Evolutionary conservation across 2,888 invertebrate species (phyloP).

Genomic region (Aleiodes leptofemur): DNA sequence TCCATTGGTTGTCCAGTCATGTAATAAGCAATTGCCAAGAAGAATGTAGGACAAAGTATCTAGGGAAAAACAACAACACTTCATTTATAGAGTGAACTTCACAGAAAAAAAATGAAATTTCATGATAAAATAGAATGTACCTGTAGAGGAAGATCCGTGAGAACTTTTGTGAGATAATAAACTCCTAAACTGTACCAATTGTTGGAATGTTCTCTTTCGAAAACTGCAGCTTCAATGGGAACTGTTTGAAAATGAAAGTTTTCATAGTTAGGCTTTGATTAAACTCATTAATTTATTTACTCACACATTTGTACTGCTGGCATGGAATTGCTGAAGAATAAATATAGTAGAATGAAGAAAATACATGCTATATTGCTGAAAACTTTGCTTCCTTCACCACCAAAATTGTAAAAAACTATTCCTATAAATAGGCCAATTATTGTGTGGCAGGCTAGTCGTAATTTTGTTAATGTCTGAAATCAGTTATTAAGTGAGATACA

Average conservation of each 20-base stretch:
- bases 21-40: slow-evolving; percentile 85
- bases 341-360: slow-evolving; percentile 80
- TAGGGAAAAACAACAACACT: slow-evolving; percentile 67
- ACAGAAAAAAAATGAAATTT: neutral
- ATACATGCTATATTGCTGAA: slow-evolving; percentile 79
- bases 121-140: slow-evolving; percentile 68
- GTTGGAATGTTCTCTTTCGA: slow-evolving; percentile 85
- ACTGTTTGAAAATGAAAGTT: slow-evolving; percentile 75
- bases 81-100: neutral
- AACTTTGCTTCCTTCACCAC: slow-evolving; percentile 77
- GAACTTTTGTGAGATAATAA: slow-evolving; percentile 85
- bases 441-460: slow-evolving; percentile 77
- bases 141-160: slow-evolving; percentile 86
- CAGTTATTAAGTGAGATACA: slow-evolving; percentile 8
- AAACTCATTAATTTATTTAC: slow-evolving; percentile 64
- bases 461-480: slow-evolving; percentile 73
- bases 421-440: slow-evolving; percentile 79
- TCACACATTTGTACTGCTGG: slow-evolving; percentile 81
- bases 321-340: slow-evolving; percentile 81
- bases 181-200: slow-evolving; percentile 86
- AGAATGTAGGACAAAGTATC: slow-evolving; percentile 85
- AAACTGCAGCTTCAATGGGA: slow-evolving; percentile 84
- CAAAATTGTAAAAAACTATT: slow-evolving; percentile 78
- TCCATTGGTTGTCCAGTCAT: slow-evolving; percentile 87
- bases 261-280: slow-evolving; percentile 25